These are phyloP conservation scores for Thymelicus lineola DNA, from an alignment of 2,888 invertebrate genomes.

Conservation along the genomic window DNA sequence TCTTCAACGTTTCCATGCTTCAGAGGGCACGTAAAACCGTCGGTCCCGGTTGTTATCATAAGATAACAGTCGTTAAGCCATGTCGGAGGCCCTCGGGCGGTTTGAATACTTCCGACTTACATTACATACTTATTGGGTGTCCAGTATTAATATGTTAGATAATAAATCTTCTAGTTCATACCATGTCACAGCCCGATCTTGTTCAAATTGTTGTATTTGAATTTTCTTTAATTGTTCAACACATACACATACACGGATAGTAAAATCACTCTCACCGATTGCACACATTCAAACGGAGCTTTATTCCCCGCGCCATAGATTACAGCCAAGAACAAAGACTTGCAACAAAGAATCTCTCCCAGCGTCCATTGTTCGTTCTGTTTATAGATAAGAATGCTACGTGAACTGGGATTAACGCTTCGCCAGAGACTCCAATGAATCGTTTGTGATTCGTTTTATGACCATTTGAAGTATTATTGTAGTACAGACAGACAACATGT, in stretches of 20 bases:
- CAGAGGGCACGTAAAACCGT: too few species aligned
- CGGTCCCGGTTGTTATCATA: too few species aligned
- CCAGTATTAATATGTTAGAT: too few species aligned
- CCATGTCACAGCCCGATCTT: too few species aligned
- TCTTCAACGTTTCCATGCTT: too few species aligned
- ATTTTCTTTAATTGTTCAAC: constrained; percentile 12
- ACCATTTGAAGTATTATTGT: constrained; percentile 1
- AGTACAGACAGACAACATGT: too few species aligned
- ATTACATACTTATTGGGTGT: too few species aligned
- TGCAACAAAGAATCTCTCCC: constrained; percentile 34
- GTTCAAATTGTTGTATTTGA: too few species aligned
- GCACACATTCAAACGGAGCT: constrained; percentile 27
- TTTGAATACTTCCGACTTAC: too few species aligned
- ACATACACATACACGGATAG: constrained; percentile 1
- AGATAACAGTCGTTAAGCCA: too few species aligned
- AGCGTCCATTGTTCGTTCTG: constrained; percentile 34
- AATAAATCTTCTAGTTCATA: too few species aligned
- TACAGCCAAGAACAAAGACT: constrained; percentile 34
- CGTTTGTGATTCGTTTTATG: constrained; percentile 32
- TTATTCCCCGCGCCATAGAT: constrained; percentile 32
- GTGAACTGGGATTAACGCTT: constrained; percentile 36
- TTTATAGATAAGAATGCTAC: constrained; percentile 37
- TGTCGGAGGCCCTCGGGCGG: too few species aligned
- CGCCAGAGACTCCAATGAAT: constrained; percentile 31
- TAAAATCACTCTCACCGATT: constrained; percentile 14